phyloP scores from a whole-genome alignment of 2,797 vertebrate species.

The Catostomus latipinnis region DNA sequence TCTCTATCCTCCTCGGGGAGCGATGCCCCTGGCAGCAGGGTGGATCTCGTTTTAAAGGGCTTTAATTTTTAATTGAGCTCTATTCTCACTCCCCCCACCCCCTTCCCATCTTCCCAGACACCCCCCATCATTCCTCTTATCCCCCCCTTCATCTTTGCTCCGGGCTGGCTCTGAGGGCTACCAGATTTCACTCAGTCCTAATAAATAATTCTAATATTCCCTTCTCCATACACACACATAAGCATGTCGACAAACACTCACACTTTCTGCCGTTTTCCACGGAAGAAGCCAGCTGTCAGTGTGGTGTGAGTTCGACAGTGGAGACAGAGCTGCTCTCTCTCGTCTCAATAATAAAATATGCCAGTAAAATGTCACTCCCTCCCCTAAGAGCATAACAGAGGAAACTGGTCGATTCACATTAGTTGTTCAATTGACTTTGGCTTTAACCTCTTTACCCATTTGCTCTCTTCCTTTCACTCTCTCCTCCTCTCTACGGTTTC shows the following conservation, averaged over 20 bases:
- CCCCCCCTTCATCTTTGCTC: conserved; percentile 32
- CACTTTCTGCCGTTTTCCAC: conserved; percentile 56
- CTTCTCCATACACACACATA: conserved; percentile 46
- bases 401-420: conserved; percentile 84
- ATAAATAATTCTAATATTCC: conserved; percentile 72
- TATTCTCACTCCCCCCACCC: conserved; percentile 46
- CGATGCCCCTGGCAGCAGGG: conserved; percentile 58
- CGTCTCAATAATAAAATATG: conserved; percentile 78
- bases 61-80: conserved; percentile 77
- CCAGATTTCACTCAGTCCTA: conserved; percentile 69
- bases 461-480: conserved; percentile 34
- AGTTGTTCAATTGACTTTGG: conserved; percentile 85
- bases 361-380: conserved; percentile 82
- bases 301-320: conserved; percentile 67
- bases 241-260: conserved; percentile 55
- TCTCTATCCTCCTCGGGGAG: conserved; percentile 34
- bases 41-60: conserved; percentile 73
- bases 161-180: conserved; percentile 64
- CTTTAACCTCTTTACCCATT: conserved; percentile 72
- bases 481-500: conserved; percentile 30
- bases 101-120: conserved; percentile 23
- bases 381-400: conserved; percentile 77
- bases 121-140: conserved; percentile 32
- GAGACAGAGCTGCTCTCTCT: conserved; percentile 68
- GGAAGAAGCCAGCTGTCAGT: conserved; percentile 72